Conservation (phyloP, 2,797 vertebrate genomes). For the Tinamus major region DNA sequence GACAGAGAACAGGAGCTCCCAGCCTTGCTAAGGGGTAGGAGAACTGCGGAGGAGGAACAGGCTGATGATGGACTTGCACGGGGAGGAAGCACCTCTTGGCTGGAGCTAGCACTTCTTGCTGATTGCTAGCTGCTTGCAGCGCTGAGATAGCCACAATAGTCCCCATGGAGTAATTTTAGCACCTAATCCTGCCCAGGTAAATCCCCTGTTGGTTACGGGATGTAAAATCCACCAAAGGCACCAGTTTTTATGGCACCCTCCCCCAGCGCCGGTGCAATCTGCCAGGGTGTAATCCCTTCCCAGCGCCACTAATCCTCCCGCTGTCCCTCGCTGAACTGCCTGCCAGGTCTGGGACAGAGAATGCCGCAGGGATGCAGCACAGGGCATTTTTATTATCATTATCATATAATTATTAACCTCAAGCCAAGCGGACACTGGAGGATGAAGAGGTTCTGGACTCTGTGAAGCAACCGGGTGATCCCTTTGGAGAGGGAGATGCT, state of each 20-base stretch:
- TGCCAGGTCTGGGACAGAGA: rapidly evolving
- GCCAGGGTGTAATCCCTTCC: background rate
- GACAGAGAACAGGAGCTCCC: background rate
- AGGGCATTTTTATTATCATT: too few species aligned
- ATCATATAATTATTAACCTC: background rate
- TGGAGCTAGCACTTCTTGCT: background rate
- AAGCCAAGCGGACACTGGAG: background rate
- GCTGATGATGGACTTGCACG: background rate
- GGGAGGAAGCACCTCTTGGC: background rate
- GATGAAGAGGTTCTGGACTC: background rate
- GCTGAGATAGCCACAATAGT: rapidly evolving
- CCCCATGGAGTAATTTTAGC: background rate
- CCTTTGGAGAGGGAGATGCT: background rate
- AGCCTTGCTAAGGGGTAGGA: background rate
- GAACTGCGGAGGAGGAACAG: background rate
- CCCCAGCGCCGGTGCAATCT: background rate
- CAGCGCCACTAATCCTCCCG: background rate
- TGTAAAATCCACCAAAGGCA: background rate
- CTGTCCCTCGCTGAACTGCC: constrained; percentile 20
- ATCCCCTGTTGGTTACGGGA: background rate
- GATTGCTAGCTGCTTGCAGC: rapidly evolving
- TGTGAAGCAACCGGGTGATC: background rate
- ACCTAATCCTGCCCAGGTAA: background rate
- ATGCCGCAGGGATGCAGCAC: too few species aligned
- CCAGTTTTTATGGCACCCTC: background rate